Evolutionary conservation across 2,113 vertebrate species (phyloP), one percentile per base, ranked within the genome.

Genomic region (Larimichthys polyactis): DNA sequence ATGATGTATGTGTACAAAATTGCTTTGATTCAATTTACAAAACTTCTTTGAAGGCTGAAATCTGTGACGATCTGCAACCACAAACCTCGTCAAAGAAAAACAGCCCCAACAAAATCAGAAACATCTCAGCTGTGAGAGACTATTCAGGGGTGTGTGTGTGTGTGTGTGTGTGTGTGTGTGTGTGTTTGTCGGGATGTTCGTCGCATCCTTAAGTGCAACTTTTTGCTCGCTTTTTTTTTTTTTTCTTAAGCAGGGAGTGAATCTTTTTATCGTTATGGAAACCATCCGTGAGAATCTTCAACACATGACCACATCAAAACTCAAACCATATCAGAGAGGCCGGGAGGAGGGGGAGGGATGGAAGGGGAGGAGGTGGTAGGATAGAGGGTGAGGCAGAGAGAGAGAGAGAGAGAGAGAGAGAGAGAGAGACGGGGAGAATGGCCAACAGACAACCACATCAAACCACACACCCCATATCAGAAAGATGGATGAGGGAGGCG

Each of bases 191-290:
- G 49, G 82, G 82, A 88, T 70, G 72, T 54, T 46, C 29, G 32
- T 29, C 10, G 68, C 75, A 87, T 87, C 85, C 82, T 78, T 78
- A 89, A 82, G 48, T 60, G 63, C 44, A 60, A 64, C 58, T 88
- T 81, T 88, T 79, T 11, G 1, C 20, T 16, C 17, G 12, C 12
- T 3, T 1, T 44, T 19, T 14, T 3, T 22, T 14, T 2, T 2
- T 24, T 24, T 24, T 24, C 24, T 24, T 24, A 77, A 78, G 29
- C 58, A 65, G 76, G 76, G 75, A 86, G 81, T 54, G 75, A 83
- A 83, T 90, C 90, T 78, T 89, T 93, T 91, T 86, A 92, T 92
- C 90, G 3, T 92, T 89, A 92, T 92, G 88, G 91, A 92, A 92
- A 89, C 89, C 90, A 92, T 90, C 81, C 85, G 67, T 92, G 91